Evolutionary conservation across 2,113 vertebrate genomes (phyloP), one percentile per base, ranked within the genome.

Genomic region (Oceanites oceanicus): DNA sequence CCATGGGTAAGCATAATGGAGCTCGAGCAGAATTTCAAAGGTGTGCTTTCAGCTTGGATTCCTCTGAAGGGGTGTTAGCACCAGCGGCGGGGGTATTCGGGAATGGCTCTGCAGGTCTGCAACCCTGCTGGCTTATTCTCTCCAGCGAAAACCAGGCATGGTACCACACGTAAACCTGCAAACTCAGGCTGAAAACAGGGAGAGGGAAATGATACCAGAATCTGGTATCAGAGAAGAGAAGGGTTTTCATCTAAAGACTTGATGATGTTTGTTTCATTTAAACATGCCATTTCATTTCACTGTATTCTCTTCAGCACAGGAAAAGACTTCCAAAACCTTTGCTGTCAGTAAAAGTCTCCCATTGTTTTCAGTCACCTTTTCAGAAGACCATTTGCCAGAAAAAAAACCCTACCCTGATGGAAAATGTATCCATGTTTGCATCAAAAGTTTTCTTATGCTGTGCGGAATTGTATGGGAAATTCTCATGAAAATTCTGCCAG

Each of bases 291-390:
- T 61, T 76, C 19, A 7, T 77, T 88, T 85, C 4, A 4, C 11
- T 0, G 0, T 45, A 2, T 45, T 49, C 53, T 44, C n/a, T 62
- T 63, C 1, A 58, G 79, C 32, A 11, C 29, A 27, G 15, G 15
- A 11, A 86, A 76, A 61, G 23, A 6, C 26, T 84, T 84, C 36
- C 30, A n/a, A 47, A 65, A 7, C 7, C 26, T 68, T 58, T 80
- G 44, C 34, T n/a, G 15, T 45, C 65, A 56, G 42, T 29, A 61
- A 15, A 83, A 70, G 16, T 18, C 36, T 90, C 16, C 19, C 15
- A 7, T 78, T 84, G 50, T 67, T 87, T 72, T 67, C 77, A 80
- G 63, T 2, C 7, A 42, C 50, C 55, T 88, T 78, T 44, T 40
- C 73, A 76, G 74, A 65, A 85, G 45, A 25, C 36, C 7, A 5